A percentile compares a stretch with the other conserved stretches of the same genome.
These are phyloP conservation scores for Pseudomyrmex concolor DNA, from an alignment of 1,140 invertebrate genomes.

Conservation along the genomic window DNA sequence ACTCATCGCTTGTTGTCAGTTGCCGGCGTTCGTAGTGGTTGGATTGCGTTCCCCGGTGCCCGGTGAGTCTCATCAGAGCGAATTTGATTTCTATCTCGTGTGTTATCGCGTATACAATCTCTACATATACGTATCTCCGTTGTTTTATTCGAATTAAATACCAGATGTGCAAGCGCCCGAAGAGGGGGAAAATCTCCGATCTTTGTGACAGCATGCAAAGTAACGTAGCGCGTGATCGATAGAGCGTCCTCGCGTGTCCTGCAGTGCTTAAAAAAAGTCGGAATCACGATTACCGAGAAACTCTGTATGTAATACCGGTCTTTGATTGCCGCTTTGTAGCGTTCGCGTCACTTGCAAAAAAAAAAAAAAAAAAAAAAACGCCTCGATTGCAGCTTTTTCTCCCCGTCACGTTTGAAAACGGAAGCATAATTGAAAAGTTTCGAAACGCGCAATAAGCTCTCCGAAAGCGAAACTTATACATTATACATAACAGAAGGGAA, in stretches of 20 bases:
- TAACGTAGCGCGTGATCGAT: too few relatives aligned
- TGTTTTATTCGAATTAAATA: too few relatives aligned
- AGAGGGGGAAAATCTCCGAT: too few relatives aligned
- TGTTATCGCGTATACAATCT: too few relatives aligned
- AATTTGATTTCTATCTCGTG: too few relatives aligned
- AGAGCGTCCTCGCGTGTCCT: neutral
- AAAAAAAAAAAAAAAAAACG: neutral
- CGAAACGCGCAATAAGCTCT: neutral
- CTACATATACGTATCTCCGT: too few relatives aligned
- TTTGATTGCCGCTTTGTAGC: neutral
- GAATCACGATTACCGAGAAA: too few relatives aligned
- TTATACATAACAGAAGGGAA: neutral
- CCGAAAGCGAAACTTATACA: neutral
- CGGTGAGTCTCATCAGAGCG: too few relatives aligned
- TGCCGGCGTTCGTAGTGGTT: constrained; percentile 2
- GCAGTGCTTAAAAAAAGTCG: too few relatives aligned
- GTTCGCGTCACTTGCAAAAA: neutral
- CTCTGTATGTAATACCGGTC: neutral
- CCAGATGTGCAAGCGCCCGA: too few relatives aligned
- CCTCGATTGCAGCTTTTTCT: neutral
- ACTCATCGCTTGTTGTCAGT: constrained; percentile 5
- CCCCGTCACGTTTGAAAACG: neutral
- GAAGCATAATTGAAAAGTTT: neutral
- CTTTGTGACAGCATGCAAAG: too few relatives aligned
- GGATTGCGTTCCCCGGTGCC: neutral